phyloP scores from a whole-genome alignment of 2,888 invertebrate species.

The Phyllotreta striolata region DNA sequence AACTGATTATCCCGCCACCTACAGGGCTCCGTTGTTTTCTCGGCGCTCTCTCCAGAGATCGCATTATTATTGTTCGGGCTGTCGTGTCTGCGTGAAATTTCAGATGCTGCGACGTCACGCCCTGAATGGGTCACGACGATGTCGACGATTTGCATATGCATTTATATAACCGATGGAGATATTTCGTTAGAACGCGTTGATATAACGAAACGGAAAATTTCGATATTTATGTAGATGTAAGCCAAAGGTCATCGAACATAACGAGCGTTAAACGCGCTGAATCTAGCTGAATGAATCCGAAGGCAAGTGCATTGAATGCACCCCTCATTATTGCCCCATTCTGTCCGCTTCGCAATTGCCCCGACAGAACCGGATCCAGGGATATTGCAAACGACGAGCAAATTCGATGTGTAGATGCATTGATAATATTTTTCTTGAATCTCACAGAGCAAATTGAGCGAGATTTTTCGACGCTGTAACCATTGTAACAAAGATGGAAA shows the following conservation, averaged over 20 bases:
- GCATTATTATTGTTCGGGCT: neutral
- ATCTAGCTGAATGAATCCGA: slow-evolving; percentile 30
- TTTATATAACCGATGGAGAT: no score
- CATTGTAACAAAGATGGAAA: no score
- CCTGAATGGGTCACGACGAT: neutral
- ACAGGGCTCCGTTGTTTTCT: slow-evolving; percentile 40
- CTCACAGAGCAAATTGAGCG: no score
- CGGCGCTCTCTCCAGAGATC: slow-evolving; percentile 3
- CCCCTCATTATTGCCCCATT: slow-evolving; percentile 47
- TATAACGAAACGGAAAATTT: no score
- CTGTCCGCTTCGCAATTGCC: slow-evolving; percentile 13
- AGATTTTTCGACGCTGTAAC: no score
- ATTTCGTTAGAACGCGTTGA: no score
- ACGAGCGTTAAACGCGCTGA: slow-evolving; percentile 41
- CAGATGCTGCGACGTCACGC: neutral
- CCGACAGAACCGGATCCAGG: neutral
- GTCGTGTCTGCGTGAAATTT: slow-evolving; percentile 11
- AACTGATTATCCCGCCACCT: slow-evolving; percentile 59
- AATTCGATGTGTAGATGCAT: no score
- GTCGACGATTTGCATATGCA: no score
- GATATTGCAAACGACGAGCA: no score
- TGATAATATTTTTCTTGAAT: no score
- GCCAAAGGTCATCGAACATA: slow-evolving; percentile 44
- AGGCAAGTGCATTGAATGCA: slow-evolving; percentile 44
- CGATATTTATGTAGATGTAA: slow-evolving; percentile 42